These are phyloP conservation scores for Lampris megalopsis DNA, from an alignment of 2,113 vertebrate species.

Conservation along the genomic window DNA sequence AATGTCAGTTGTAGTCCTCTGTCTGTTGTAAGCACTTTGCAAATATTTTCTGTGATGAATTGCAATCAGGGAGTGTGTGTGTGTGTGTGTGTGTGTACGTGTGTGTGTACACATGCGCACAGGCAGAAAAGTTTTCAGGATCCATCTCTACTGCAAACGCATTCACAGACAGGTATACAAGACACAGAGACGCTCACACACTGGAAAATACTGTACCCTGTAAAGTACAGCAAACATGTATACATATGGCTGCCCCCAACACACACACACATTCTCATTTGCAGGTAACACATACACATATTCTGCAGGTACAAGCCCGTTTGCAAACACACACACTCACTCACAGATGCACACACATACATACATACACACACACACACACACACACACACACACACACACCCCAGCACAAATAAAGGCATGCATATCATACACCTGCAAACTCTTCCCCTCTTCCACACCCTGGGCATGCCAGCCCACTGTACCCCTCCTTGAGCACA, in stretches of 20 bases:
- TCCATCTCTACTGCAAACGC: not conserved
- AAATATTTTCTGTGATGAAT: constrained; percentile 34
- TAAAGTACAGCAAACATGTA: too few relatives aligned
- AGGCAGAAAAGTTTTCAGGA: too few relatives aligned
- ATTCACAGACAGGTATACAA: constrained; percentile 19
- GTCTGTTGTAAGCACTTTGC: constrained; percentile 41
- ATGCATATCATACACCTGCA: constrained; percentile 62
- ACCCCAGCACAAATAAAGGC: not conserved
- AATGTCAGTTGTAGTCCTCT: not conserved
- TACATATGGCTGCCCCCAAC: too few relatives aligned
- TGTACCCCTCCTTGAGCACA: constrained; percentile 14
- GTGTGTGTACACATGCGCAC: not conserved
- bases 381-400: constrained; percentile 33
- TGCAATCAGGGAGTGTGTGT: constrained; percentile 24
- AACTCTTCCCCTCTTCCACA: constrained; percentile 49
- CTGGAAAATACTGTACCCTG: not conserved
- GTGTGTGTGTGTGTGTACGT: not conserved
- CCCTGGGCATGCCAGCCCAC: constrained; percentile 36
- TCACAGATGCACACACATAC: constrained; percentile 6
- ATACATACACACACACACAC: constrained; percentile 4
- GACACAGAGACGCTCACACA: constrained; percentile 16
- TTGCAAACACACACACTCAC: not conserved
- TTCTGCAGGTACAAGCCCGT: constrained; percentile 12
- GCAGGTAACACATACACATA: not conserved
- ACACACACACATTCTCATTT: constrained; percentile 4